phyloP scores from a whole-genome alignment of 2,113 vertebrate genomes.

The Mionectes macconnelli region DNA sequence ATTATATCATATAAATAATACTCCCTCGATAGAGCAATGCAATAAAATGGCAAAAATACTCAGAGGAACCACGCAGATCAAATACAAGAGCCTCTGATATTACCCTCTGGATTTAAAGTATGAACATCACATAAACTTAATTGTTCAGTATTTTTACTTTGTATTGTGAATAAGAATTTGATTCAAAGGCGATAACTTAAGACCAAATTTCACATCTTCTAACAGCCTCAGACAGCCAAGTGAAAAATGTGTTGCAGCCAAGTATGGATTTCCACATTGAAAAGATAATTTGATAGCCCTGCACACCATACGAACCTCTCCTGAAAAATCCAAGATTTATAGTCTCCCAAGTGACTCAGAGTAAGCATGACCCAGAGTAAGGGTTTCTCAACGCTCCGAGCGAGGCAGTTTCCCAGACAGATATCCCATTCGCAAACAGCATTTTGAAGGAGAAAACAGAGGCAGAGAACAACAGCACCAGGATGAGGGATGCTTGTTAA shows the following conservation, averaged over 20 bases:
- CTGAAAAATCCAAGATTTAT: not conserved
- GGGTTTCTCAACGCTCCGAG: not conserved
- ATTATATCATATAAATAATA: conserved; percentile 56
- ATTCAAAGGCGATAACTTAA: not conserved
- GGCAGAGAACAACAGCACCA: not conserved
- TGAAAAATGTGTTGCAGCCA: not conserved
- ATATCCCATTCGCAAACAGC: not conserved
- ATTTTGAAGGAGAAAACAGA: not conserved
- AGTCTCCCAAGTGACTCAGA: not conserved
- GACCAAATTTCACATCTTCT: not conserved
- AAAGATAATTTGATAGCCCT: not conserved
- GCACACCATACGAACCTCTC: not conserved
- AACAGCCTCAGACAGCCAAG: not conserved
- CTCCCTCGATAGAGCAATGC: not conserved
- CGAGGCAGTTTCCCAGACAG: not conserved
- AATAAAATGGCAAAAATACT: conserved; percentile 36
- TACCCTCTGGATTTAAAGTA: conserved; percentile 11
- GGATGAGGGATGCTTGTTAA: not conserved
- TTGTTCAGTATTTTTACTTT: not conserved
- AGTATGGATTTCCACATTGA: not conserved
- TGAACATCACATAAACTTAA: not conserved
- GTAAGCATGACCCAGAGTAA: not conserved
- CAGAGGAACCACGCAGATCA: not conserved
- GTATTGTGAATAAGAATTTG: not conserved
- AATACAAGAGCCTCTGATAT: not conserved